Base-by-base conservation (phyloP, 1,140 invertebrate genomes). In the Colletes latitarsis region DNA sequence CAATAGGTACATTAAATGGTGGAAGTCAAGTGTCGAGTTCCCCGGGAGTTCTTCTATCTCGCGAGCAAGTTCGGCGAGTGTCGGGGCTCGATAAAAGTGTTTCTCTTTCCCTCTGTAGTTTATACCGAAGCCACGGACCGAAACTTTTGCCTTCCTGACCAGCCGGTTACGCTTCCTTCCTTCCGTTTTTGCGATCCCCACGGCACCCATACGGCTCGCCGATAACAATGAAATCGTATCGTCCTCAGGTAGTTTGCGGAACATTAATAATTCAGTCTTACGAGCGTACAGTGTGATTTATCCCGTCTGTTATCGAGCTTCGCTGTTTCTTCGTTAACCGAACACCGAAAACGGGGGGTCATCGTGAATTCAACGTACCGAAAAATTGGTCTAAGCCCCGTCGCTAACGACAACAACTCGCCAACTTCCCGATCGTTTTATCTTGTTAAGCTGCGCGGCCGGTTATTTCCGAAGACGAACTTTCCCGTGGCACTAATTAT, bases 51-150 rank as follows among this genome's bases (percentile, higher is more conserved):
- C 87, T 88, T 90, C 81, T 88, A 89, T 88, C 86, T 89, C 78
- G 81, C 66, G 82, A 81, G 88, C 88, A 89, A 90, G 89, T 90
- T 90, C 73, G 82, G 73, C 86, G 86, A 89, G 88, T 91, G 91
- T 90, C 83, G 80, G 80, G 70, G 86, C 73, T 89, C 89, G 92
- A 92, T 92, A 92, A 92, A 92, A 91, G 86, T 89, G 88, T 92
- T 91, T 92, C 92, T 89, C 90, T 91, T 91, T 87, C 83, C 62
- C 71, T n/a, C 58, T 67, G 49, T 67, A 83, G 85, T 86, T 87
- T 87, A 83, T 83, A 85, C 69, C 81, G 71, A 85, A 71, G 81
- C 85, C 81, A 87, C 77, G 71, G 69, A 57, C 39, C 53, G 76
- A 81, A 88, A 88, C 84, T 90, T 89, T 76, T 57, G 52, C 77